phyloP scores from a whole-genome alignment of 1,140 invertebrate species.

The Cotesia typhae region DNA sequence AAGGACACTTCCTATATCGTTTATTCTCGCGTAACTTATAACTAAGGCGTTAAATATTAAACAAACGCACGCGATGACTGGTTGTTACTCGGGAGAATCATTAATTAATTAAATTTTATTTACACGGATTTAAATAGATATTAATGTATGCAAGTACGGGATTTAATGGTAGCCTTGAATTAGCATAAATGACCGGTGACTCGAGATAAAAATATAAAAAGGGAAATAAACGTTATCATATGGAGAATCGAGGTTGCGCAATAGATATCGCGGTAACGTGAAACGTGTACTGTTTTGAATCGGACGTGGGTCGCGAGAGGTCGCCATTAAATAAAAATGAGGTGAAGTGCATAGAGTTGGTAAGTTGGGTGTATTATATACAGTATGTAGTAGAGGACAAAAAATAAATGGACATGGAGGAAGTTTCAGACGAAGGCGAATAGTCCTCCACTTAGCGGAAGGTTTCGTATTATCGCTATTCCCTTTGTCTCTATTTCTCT shows the following conservation, averaged over 20 bases:
- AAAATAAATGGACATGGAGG: background rate
- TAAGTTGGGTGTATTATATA: constrained; percentile 1
- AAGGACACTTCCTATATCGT: constrained; percentile 15
- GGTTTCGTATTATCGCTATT: constrained; percentile 34
- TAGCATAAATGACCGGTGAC: constrained; percentile 16
- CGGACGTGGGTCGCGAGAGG: constrained; percentile 37
- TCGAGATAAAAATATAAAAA: background rate
- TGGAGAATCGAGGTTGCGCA: constrained; percentile 44
- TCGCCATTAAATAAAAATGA: constrained; percentile 31
- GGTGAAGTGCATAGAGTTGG: constrained; percentile 1
- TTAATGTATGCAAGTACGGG: background rate
- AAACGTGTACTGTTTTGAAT: constrained; percentile 29
- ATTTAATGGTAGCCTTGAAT: constrained; percentile 18
- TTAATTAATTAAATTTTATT: constrained; percentile 26
- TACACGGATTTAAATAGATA: constrained; percentile 41
- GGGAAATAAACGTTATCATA: constrained; percentile 42
- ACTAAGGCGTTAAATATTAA: background rate
- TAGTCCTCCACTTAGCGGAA: constrained; percentile 31
- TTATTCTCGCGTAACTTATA: background rate
- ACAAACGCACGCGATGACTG: background rate
- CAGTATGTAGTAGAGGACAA: background rate
- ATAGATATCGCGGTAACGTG: constrained; percentile 40
- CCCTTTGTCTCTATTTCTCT: constrained; percentile 15
- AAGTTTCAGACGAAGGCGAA: constrained; percentile 21
- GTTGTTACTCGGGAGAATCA: constrained; percentile 2